phyloP scores from a whole-genome alignment of 2,888 invertebrate species.

The Phaonia tiefii region DNA sequence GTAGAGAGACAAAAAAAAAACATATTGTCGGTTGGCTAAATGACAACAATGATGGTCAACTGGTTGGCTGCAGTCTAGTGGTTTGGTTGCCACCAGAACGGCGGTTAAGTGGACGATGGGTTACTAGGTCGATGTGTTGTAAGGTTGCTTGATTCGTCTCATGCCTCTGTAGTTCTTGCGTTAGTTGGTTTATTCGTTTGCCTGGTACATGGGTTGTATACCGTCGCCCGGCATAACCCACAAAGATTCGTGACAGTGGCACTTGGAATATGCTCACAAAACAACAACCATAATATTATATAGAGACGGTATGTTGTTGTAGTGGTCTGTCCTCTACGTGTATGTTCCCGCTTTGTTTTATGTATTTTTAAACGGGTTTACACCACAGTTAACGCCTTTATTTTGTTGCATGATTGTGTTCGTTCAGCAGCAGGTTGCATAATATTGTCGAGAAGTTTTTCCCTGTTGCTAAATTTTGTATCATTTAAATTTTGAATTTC shows the following conservation, averaged over 20 bases:
- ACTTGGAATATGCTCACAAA: background rate
- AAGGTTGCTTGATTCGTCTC: background rate
- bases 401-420: conserved; percentile 39
- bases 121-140: background rate
- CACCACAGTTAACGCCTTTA: conserved; percentile 66
- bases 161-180: background rate
- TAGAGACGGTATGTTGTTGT: conserved; percentile 20
- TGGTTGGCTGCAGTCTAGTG: conserved; percentile 2
- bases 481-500: conserved; percentile 5
- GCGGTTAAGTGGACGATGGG: background rate
- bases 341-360: conserved; percentile 40
- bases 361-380: conserved; percentile 60
- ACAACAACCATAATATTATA: conserved; percentile 42
- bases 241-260: conserved; percentile 33
- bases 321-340: background rate
- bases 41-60: conserved; percentile 63
- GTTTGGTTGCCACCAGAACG: background rate
- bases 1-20: conserved; percentile 30
- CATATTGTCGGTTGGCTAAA: conserved; percentile 61
- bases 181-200: conserved; percentile 46
- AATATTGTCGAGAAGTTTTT: conserved; percentile 38
- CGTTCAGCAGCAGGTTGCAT: conserved; percentile 36
- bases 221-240: too few relatives aligned
- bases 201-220: conserved; percentile 6
- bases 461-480: background rate